Evolutionary conservation across 1,140 invertebrate genomes (phyloP).

Genomic region (Sarcophaga peregrina): DNA sequence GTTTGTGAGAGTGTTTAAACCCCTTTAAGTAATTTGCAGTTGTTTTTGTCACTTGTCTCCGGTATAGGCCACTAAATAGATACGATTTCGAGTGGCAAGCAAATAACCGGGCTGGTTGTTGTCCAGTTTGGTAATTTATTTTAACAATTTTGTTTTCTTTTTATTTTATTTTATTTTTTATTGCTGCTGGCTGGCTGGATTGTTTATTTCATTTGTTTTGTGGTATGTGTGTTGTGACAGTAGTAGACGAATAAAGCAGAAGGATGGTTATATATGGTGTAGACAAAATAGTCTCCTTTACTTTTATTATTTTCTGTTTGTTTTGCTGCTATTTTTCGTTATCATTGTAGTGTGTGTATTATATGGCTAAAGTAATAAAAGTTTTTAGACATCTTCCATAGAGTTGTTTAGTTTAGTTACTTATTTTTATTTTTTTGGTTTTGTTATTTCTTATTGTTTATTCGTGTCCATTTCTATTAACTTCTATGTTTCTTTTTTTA

Average conservation of each 20-base stretch:
- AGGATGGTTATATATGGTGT: not conserved
- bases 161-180: not conserved
- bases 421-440: slow-evolving; percentile 20
- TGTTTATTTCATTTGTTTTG: slow-evolving; percentile 31
- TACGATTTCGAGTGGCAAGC: not conserved
- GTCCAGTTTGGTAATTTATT: slow-evolving; percentile 36
- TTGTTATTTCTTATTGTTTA: not conserved
- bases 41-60: slow-evolving; percentile 38
- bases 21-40: slow-evolving; percentile 39
- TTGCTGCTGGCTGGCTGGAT: slow-evolving; percentile 19
- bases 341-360: slow-evolving; percentile 14
- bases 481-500: not conserved
- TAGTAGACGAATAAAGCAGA: not conserved
- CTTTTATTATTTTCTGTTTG: not conserved
- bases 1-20: not conserved
- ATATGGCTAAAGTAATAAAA: slow-evolving; percentile 37
- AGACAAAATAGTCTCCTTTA: not conserved
- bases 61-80: not conserved
- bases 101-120: slow-evolving; percentile 29
- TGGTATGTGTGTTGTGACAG: not conserved
- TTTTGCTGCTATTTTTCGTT: not conserved
- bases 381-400: slow-evolving; percentile 39
- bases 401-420: slow-evolving; percentile 29
- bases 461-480: not conserved
- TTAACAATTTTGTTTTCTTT: slow-evolving; percentile 23